Base-by-base conservation (phyloP, 2,113 vertebrate species). In the Sarotherodon lohbergeri region DNA sequence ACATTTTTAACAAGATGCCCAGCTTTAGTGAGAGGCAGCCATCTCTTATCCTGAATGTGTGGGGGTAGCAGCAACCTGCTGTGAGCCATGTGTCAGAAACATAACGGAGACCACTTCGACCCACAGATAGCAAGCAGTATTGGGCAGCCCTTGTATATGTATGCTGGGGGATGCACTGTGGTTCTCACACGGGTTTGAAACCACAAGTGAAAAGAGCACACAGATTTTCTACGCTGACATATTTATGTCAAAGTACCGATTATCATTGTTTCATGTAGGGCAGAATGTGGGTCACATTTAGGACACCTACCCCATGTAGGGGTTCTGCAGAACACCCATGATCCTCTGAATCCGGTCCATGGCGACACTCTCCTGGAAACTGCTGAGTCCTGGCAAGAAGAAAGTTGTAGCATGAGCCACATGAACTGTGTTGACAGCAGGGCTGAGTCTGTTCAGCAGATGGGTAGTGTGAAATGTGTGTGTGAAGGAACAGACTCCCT, bases 311-410 rank as follows among this genome's bases (percentile, higher is more conserved):
- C 97, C 96, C 93, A 96, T 95, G 86, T 90, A 94, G 12, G 96
- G 97, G 90, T 97, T 97, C 91, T 95, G 96, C 84, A 97, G 92
- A 34, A 97, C 96, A 46, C 97, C 97, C 96, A 97, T 96, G 92
- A 97, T 97, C 94, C 97, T 97, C 90, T 97, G 96, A 81, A 97
- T 97, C 84, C 97, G 88, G 93, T 97, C 97, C 95, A 97, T 96
- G 73, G 97, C 97, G 81, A 97, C 96, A 22, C 96, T 97, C 94
- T 97, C 96, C 90, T 97, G 97, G 92, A 97, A 97, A 94, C 94
- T 96, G 96, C 95, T 97, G 91, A 97, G 96, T 90, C 96, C 97
- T 97, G 90, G 83, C 85, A 92, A 90, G 85, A 81, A 83, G 54
- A 90, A 91, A 92, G 86, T 91, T 84, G 84, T 79, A 89, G 82